Percentiles rank a stretch among this genome's conserved stretches.
These are phyloP conservation scores for Lacerta viridis DNA, from an alignment of 2,797 vertebrate species.

Conservation along the genomic window DNA sequence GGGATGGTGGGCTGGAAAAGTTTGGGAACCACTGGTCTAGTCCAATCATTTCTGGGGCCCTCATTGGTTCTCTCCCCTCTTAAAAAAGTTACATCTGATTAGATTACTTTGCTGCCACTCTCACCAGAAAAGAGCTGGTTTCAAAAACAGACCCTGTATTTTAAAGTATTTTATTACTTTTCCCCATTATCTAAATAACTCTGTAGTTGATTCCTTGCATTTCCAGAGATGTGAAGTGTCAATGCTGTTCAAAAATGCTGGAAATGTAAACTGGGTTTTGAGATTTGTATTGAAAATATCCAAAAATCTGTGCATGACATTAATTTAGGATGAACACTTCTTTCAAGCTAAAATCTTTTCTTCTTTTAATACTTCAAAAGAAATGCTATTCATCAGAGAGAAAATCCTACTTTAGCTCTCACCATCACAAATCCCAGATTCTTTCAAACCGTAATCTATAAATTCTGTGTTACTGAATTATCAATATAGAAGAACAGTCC, in stretches of 20 bases:
- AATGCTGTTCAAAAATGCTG: background rate
- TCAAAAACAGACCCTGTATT: background rate
- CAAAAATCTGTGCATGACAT: constrained; percentile 24
- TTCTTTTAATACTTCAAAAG: constrained; percentile 40
- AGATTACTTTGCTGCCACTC: too few relatives aligned
- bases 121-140: background rate
- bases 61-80: too few relatives aligned
- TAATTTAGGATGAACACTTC: constrained; percentile 38
- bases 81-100: too few relatives aligned
- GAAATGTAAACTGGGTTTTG: constrained; percentile 26
- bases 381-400: constrained; percentile 34
- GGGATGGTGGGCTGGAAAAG: too few relatives aligned
- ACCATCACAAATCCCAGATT: constrained; percentile 36
- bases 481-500: constrained; percentile 44
- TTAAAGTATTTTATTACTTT: background rate
- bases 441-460: constrained; percentile 50
- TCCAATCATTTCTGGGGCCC: too few relatives aligned
- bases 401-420: constrained; percentile 45
- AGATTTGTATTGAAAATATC: constrained; percentile 36
- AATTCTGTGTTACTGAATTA: constrained; percentile 36
- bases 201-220: background rate
- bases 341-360: constrained; percentile 38
- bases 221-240: background rate
- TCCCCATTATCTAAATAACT: background rate
- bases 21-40: too few relatives aligned